Conservation (phyloP, 1,140 invertebrate genomes). For the Pissodes strobi region DNA sequence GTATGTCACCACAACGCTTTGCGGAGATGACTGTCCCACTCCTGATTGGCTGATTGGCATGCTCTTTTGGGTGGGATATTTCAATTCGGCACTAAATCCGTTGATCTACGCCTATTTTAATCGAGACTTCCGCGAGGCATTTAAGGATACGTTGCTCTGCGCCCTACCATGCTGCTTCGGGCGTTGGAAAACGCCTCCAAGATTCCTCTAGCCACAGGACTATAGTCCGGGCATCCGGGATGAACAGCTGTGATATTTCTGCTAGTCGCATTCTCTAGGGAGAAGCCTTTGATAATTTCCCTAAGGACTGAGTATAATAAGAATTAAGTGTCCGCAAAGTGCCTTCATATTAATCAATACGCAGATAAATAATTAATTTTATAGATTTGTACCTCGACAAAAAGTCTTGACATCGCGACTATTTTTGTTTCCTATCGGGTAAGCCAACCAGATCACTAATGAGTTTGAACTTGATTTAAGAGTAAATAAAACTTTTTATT, state of each 20-base stretch:
- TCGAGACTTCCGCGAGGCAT: constrained; percentile 94
- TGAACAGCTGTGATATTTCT: constrained; percentile 48
- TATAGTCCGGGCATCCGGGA: constrained; percentile 40
- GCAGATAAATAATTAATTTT: too few relatives aligned
- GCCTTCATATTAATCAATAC: too few relatives aligned
- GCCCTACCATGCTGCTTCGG: constrained; percentile 73
- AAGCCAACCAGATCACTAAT: too few relatives aligned
- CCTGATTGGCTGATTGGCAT: constrained; percentile 81
- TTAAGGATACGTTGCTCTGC: constrained; percentile 89
- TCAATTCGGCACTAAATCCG: constrained; percentile 96
- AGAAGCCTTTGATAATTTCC: too few relatives aligned
- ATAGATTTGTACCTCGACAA: too few relatives aligned
- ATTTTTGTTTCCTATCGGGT: too few relatives aligned
- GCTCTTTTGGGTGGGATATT: constrained; percentile 84
- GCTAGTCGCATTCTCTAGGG: too few relatives aligned
- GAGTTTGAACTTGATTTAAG: too few relatives aligned
- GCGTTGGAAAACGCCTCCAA: constrained; percentile 53
- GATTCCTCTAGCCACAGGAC: constrained; percentile 54
- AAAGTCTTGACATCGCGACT: too few relatives aligned
- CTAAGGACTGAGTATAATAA: too few relatives aligned
- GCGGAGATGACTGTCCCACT: constrained; percentile 75
- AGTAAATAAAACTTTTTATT: too few relatives aligned
- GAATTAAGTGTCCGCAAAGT: too few relatives aligned
- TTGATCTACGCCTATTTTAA: constrained; percentile 99
- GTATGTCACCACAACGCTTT: constrained; percentile 87